Evolutionary conservation across 2,888 invertebrate species (phyloP), one percentile per base, ranked within the genome.

Genomic region (Cremastobaeus sp.): DNA sequence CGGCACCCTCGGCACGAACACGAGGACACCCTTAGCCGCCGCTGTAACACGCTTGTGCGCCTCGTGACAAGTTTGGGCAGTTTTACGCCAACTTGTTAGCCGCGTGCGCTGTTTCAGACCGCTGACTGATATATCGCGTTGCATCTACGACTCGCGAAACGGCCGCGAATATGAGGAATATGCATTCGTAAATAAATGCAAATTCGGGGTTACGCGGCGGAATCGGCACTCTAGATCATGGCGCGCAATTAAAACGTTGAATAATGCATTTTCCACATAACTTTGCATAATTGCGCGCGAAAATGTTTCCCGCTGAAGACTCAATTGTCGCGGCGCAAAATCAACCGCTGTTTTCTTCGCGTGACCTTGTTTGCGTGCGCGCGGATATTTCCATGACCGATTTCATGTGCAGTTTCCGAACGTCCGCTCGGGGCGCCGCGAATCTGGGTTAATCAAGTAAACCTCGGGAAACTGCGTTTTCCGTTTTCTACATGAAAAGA

Each of bases 371-470:
- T 72, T 66, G 47, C 34, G 20, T 28, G 37, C 12, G 41, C 25
- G 34, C 25, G 30, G 32, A 64, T 59, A 57, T 66, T 65, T 66
- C 55, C 66, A 60, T 60, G 72, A 47, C 57, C 54, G 64, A 64
- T 57, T 64, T 71, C 57, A 15, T 47, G 48, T 41, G 39, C 41
- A 54, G 34, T 62, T 69, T 48, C 48, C 48, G 35, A 48, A 55
- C 45, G 50, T 18, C 17, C 35, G 39, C 55, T 37, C 25, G 28
- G 54, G 18, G 62, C 55, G 11, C 14, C 34, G 8, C 21, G 66
- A 60, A 66, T 66, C 60, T 72, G 43, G 72, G 72, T 55, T 72
- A 66, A 72, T 72, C 62, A 66, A 57, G 48, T 66, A 66, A 65
- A 47, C 43, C 39, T 30, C 32, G 50, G 52, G 11, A 62, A 70